Evolutionary conservation across 2,888 invertebrate genomes (phyloP), one percentile per base, ranked within the genome.

Genomic region (Teleogryllus oceanicus): DNA sequence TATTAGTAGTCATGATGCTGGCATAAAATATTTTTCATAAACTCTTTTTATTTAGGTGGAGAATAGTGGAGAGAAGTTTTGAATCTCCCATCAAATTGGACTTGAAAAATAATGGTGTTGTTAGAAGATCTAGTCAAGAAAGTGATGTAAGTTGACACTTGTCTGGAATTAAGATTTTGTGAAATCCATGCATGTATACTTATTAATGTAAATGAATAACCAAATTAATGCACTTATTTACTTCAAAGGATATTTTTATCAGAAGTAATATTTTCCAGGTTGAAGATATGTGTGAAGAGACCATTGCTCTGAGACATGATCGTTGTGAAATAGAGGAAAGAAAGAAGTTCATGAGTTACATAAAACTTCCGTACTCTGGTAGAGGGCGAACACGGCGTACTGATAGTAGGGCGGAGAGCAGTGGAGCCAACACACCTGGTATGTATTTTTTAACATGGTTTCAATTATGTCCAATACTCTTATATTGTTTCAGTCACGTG

Each of bases 211-310:
- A 4, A 37, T 24, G 37, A 37, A 37, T 37, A 4, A 37, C 37
- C 37, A 37, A 5, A 37, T 37, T 37, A 79, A 49, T 50, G 76
- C 82, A 82, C 78, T 75, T 80, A 78, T 80, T 75, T 37, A 10
- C 37, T 37, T 37, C 37, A 37, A 37, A 37, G 0, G 37, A 10
- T 37, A 10, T 83, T 0, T 85, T 88, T 49, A 20, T 37, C 80
- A 79, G 78, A 24, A 5, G 10, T 37, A 8, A 8, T 8, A 37
- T 37, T 24, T 81, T 49, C 5, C 37, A 90, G 90, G 89, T 90
- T 79, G 96, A 97, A 87, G 96, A 97, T 86, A 88, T 94, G 81
- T 92, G 94, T 0, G 96, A 96, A 81, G 92, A 92, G 81, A 90
- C 92, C 0, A 92, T 93, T 84, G 86, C 89, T 5, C 86, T 88